These are phyloP conservation scores for Abrostola tripartita DNA, from an alignment of 2,888 invertebrate species.

Conservation along the genomic window DNA sequence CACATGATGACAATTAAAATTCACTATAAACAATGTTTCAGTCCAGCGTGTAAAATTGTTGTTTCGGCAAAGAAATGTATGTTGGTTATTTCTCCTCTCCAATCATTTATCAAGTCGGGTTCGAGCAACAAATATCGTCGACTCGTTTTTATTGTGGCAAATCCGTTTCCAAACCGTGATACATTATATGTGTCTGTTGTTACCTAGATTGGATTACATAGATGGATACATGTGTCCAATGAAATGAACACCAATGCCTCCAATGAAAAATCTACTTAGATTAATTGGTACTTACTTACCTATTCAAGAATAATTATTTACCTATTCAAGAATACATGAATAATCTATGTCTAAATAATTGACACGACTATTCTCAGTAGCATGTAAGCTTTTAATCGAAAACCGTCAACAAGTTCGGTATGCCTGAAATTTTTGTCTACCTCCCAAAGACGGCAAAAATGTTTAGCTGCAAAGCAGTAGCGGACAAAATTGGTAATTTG, in stretches of 20 bases:
- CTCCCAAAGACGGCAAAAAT: constrained; percentile 13
- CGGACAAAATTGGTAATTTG: constrained; percentile 44
- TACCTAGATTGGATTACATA: constrained; percentile 27
- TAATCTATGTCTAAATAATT: no score
- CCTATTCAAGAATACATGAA: no score
- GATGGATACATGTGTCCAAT: background rate
- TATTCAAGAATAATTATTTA: no score
- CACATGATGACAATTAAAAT: constrained; percentile 32
- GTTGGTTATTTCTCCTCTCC: constrained; percentile 68
- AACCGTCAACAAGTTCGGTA: no score
- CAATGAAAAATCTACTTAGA: background rate
- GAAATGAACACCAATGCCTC: background rate
- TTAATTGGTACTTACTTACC: no score
- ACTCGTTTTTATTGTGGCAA: constrained; percentile 70
- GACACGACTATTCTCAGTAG: no score
- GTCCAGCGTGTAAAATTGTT: constrained; percentile 45
- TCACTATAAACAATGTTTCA: constrained; percentile 32
- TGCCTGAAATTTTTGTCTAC: no score
- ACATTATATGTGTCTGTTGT: constrained; percentile 35
- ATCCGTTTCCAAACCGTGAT: constrained; percentile 61
- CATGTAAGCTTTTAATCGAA: no score
- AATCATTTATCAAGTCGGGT: constrained; percentile 75
- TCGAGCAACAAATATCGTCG: constrained; percentile 73
- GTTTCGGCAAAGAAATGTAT: constrained; percentile 60
- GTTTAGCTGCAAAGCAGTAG: constrained; percentile 25